Evolutionary conservation across 2,113 vertebrate genomes (phyloP), one percentile per base, ranked within the genome.

Genomic region (Gobiocypris rarus): DNA sequence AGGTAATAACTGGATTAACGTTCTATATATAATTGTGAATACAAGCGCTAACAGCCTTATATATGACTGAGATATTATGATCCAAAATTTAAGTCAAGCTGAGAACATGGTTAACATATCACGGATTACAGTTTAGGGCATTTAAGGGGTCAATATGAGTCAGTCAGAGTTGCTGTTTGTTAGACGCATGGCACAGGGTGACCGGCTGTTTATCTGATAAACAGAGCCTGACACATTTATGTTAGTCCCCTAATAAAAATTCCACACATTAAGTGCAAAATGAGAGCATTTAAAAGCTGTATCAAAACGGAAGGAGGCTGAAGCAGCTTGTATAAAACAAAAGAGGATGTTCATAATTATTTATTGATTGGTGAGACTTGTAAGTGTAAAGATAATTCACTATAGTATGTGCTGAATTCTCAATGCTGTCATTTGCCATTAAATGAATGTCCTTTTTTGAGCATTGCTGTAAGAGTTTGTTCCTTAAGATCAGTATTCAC

Each of bases 361-460:
- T 76, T 56, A 38, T 7, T 56, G 50, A 9, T 5, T 76, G 31
- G 1, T 34, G 7, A 76, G 52, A 76, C 15, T 54, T 75, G 3
- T 75, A 15, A 75, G 24, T 52, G 28, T 58, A 54, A 54, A 54
- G 17, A 54, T 22, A 38, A 15, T 76, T 76, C 10, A 38, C 10
- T 22, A 4, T 17, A 76, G 28, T 15, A n/a, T 34, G 52, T 5
- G 50, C 3, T 58, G 52, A 56, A 58, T 38, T 38, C 10, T 14
- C 31, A 76, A 8, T 58, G 28, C 17, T n/a, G 28, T 56, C 4
- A 6, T 54, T 48, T 54, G 26, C 28, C 10, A 5, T 58, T 34
- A 58, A 76, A 58, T 76, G 52, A 76, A 76, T 58, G 52, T 58
- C 19, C 52, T 58, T 76, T 77, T 41, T 19, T 76, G 10, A 38